These are phyloP conservation scores for Aptenodytes patagonicus DNA, from an alignment of 2,113 vertebrate genomes.

Conservation along the genomic window DNA sequence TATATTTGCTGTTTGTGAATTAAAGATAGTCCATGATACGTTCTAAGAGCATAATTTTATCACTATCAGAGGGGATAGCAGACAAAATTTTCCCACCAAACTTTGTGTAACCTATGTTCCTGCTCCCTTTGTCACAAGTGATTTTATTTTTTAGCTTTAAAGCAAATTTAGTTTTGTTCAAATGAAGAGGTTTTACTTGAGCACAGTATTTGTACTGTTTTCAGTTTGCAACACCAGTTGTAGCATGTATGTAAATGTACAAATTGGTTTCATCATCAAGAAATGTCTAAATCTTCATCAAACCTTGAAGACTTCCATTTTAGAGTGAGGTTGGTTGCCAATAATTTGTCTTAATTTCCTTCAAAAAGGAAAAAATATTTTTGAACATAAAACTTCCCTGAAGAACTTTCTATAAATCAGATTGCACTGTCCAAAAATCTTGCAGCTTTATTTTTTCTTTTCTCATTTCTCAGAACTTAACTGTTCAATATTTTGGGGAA, in stretches of 20 bases:
- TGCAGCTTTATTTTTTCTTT: not conserved
- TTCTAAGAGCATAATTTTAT: not conserved
- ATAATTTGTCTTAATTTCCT: not conserved
- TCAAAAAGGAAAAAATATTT: not conserved
- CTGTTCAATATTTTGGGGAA: not conserved
- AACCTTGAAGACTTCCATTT: not conserved
- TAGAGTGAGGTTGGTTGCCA: not conserved
- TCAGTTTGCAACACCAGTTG: not conserved
- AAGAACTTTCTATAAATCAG: not conserved
- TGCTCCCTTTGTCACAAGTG: accelerated
- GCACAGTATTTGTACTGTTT: not conserved
- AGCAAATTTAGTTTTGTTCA: not conserved
- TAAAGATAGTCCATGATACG: not conserved
- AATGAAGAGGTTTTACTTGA: not conserved
- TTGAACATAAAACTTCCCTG: not conserved
- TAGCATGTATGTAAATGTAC: not conserved
- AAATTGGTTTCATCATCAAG: not conserved
- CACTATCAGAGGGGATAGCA: not conserved
- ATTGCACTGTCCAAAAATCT: not conserved
- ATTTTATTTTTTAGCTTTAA: not conserved
- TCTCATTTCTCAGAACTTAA: not conserved
- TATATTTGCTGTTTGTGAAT: not conserved
- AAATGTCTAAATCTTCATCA: not conserved
- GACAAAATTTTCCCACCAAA: not conserved
- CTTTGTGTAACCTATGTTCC: not conserved